Base-by-base conservation (phyloP, 2,888 invertebrate species). In the Tortrix viridana region DNA sequence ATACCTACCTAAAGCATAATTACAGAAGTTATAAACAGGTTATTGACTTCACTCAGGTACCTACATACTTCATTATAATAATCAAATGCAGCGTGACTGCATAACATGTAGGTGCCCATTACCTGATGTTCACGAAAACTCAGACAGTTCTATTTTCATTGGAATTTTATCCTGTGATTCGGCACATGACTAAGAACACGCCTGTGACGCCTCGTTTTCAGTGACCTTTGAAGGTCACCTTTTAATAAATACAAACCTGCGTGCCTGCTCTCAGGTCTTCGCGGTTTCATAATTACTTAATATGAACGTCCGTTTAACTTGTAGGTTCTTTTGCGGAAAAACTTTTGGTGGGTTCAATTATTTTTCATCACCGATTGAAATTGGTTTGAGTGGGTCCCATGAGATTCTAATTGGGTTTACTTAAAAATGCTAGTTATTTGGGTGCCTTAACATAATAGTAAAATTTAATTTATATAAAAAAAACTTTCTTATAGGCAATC, bases 141-240 rank as follows among this genome's bases (percentile, higher is more conserved):
- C 41, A 12, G 6, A 41, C 41, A 6, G 19, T 60, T 20, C n/a
- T 47, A 59, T 55, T 63, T 52, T 61, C 67, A 48, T 57, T 60
- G 56, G 37, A 69, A 67, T 65, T 65, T 63, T 32, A 32, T 67
- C 44, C 55, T 43, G 16, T 19, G 53, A 52, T 22, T 43, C 16
- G 46, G 50, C 67, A 67, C 64, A 56, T 58, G 65, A 67, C 47
- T 50, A 57, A 26, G 47, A 52, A 52, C 61, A 64, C 54, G 53
- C 56, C 58, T 65, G 53, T 65, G 67, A 67, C 70, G 70, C 49
- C 66, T 60, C 63, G 68, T 66, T 72, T 70, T 71, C 70, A 65
- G 60, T 81, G 88, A 88, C 89, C 88, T 84, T 79, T 83, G 82
- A 89, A 89, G 88, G 89, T 89, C 84, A 85, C 74, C 75, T 77